Evolutionary conservation across 2,797 vertebrate species (phyloP).

Genomic region (Lepidocolaptes lacrymiger): DNA sequence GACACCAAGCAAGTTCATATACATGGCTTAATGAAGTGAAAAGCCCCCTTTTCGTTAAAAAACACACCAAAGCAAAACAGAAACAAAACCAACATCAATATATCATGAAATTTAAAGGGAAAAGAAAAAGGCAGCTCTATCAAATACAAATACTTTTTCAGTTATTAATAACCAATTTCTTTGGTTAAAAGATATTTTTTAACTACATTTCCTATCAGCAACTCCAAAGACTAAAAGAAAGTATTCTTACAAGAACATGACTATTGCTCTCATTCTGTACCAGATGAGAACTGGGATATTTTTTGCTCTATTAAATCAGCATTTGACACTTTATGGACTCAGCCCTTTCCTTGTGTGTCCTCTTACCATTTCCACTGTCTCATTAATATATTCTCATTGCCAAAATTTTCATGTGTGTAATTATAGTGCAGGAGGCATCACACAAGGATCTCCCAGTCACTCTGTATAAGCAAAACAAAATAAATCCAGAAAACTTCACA

Average conservation of each 20-base stretch:
- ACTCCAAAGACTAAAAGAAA: neutral
- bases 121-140: fast-evolving
- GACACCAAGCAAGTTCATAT: neutral
- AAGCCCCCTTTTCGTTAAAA: neutral
- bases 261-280: fast-evolving
- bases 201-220: neutral
- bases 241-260: neutral
- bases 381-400: neutral
- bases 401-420: neutral
- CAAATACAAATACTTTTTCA: neutral
- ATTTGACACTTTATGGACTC: neutral
- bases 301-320: neutral
- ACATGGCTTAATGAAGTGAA: neutral
- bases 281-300: neutral
- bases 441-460: neutral
- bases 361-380: neutral
- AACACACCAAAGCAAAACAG: neutral
- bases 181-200: neutral
- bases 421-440: neutral
- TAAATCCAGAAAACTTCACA: neutral
- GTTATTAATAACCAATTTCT: neutral
- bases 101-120: neutral
- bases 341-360: neutral
- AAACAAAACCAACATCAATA: neutral
- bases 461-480: neutral